Percentiles rank a stretch among this genome's conserved stretches.
These are phyloP conservation scores for Willisornis vidua DNA, from an alignment of 2,113 vertebrate genomes.

Conservation along the genomic window DNA sequence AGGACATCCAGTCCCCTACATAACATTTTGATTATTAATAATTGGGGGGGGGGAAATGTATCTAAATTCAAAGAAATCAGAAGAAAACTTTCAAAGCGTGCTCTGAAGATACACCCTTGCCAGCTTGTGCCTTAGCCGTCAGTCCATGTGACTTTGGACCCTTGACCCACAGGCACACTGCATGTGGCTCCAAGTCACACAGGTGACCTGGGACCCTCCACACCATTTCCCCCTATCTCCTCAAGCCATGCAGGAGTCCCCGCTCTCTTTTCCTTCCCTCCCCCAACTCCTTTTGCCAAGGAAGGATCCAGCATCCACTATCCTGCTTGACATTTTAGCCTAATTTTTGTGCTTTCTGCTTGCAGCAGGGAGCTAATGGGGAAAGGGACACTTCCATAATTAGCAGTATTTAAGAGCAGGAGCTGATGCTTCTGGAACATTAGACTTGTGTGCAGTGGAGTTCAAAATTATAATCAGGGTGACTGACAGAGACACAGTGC, in stretches of 20 bases:
- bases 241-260: not conserved
- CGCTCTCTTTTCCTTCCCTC: not conserved
- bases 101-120: fast-evolving
- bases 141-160: not conserved
- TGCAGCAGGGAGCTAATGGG: not conserved
- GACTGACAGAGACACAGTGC: not conserved
- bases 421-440: conserved; percentile 23
- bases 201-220: not conserved
- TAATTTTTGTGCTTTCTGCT: conserved; percentile 50
- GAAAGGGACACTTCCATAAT: conserved; percentile 48
- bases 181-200: fast-evolving
- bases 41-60: not conserved
- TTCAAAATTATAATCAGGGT: conserved; percentile 55
- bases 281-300: not conserved
- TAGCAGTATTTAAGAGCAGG: conserved; percentile 9
- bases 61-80: not conserved
- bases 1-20: not conserved
- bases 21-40: not conserved
- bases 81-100: not conserved
- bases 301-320: not conserved
- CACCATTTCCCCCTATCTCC: not conserved
- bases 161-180: not conserved
- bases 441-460: not conserved
- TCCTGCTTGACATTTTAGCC: conserved; percentile 26
- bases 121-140: not conserved